Base-by-base conservation (phyloP, 2,888 invertebrate species). In the Allolobophora icterica region DNA sequence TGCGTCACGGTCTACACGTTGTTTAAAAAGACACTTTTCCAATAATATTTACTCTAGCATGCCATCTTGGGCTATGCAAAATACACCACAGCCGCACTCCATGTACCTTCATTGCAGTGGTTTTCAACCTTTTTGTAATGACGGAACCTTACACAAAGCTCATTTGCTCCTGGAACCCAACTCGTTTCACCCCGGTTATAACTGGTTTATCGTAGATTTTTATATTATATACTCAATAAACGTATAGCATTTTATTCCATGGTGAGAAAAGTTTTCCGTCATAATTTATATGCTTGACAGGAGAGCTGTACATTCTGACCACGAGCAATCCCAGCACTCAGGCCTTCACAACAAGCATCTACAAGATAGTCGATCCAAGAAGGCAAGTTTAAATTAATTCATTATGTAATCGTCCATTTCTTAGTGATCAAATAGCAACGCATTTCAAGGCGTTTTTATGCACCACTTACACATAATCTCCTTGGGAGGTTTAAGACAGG, bases 281-380 rank as follows among this genome's bases (percentile, higher is more conserved):
- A n/a, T 71, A n/a, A n/a, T n/a, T n/a, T n/a, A n/a, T n/a, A 30
- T 71, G 13, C 30, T 71, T 71, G 30, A n/a, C 71, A 93, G 93
- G 92, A 21, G 93, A 93, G 89, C 90, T 93, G 89, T 92, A 92
- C 91, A 91, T 93, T 89, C 89, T 93, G 45, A 90, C 92, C 45
- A 93, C 92, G 42, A 89, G 90, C 33, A 91, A 92, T 83, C 91
- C 91, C 21, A 52, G 30, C 45, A 38, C 91, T 0, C n/a, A 38
- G 11, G 33, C 38, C 21, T 42, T 30, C 30, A 84, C 71, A 21
- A 92, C 92, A 1, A 91, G 52, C 34, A 84, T 92, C 40, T 92
- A 91, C 90, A 92, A 91, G 40, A 89, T 92, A 30, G 92, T 92
- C 21, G 92, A 92, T 38, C 92, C 92, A 52, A 42, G 52, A 34